phyloP scores from a whole-genome alignment of 2,888 invertebrate genomes.

The Diaphora mendica region DNA sequence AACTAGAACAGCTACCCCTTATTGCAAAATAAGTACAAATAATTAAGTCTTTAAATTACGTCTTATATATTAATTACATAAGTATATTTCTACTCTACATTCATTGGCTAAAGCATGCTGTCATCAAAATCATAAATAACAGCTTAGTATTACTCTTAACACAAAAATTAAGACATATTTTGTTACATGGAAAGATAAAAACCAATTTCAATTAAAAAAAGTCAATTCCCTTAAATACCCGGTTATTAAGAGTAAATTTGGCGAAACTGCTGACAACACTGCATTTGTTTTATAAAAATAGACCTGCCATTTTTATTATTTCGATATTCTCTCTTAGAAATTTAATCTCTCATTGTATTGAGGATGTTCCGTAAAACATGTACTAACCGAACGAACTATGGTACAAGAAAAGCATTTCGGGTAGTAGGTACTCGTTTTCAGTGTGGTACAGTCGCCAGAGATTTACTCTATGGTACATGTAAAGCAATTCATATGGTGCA shows the following conservation, averaged over 20 bases:
- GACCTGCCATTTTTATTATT: not conserved
- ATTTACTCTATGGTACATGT: not conserved
- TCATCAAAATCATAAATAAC: not conserved
- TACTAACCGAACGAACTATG: not conserved
- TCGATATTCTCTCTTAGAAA: not conserved
- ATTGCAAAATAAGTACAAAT: not conserved
- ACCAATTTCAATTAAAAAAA: not conserved
- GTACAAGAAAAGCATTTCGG: not conserved
- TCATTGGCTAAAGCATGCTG: slow-evolving; percentile 12
- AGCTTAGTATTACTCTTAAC: not conserved
- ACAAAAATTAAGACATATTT: not conserved
- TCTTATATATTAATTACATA: not conserved
- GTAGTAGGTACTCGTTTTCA: not conserved
- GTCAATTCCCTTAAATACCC: not conserved
- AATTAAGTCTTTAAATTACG: slow-evolving; percentile 1
- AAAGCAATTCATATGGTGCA: not conserved
- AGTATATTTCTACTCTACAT: not conserved
- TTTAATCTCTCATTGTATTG: not conserved
- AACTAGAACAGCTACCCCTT: not conserved
- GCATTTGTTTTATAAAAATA: not conserved
- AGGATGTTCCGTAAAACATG: not conserved
- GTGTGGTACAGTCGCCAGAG: not conserved
- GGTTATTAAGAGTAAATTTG: not conserved
- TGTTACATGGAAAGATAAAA: not conserved
- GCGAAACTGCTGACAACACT: not conserved